Evolutionary conservation across 2,113 vertebrate genomes (phyloP).

Genomic region (Corapipo altera): DNA sequence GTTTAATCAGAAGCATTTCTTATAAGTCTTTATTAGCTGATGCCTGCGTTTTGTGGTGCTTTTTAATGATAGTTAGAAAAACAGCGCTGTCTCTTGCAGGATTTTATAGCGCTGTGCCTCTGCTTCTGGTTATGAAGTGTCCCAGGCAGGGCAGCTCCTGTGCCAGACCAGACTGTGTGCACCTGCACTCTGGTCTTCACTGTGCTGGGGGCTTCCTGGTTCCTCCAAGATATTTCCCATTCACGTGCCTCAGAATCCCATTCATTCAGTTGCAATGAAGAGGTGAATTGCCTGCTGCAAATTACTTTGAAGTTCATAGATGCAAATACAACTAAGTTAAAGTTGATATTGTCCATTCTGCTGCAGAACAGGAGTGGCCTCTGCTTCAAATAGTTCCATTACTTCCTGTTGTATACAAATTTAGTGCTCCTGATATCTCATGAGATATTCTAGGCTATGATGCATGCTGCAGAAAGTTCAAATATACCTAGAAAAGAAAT

Average conservation of each 20-base stretch:
- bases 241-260: neutral
- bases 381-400: neutral
- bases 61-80: neutral
- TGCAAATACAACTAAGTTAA: neutral
- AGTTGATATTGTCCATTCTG: neutral
- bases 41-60: neutral
- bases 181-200: neutral
- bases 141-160: neutral
- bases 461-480: neutral
- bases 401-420: neutral
- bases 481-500: conserved; percentile 36
- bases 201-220: neutral
- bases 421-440: neutral
- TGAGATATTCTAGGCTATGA: neutral
- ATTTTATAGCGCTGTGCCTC: neutral
- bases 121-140: neutral
- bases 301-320: neutral
- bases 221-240: neutral
- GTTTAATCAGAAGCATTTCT: neutral
- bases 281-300: neutral
- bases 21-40: neutral
- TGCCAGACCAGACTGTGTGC: neutral
- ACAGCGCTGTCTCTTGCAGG: neutral
- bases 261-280: neutral
- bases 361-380: neutral